These are phyloP conservation scores for Rotaria socialis DNA, from an alignment of 2,888 invertebrate genomes.

Conservation along the genomic window DNA sequence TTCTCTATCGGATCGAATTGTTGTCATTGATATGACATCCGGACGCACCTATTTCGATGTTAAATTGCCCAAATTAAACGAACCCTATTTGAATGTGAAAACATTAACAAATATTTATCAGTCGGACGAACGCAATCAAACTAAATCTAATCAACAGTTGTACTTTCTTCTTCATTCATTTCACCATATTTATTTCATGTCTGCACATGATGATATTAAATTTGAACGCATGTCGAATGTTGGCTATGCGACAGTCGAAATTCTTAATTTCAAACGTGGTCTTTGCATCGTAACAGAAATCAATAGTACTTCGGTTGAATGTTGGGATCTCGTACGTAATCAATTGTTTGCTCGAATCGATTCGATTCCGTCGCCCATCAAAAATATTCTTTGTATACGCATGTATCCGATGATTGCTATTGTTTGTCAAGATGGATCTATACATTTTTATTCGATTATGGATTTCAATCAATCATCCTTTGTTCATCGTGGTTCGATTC, in stretches of 20 bases:
- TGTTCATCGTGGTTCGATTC: neutral
- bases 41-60: neutral
- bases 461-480: neutral
- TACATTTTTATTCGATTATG: neutral
- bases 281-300: neutral
- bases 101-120: neutral
- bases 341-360: neutral
- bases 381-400: neutral
- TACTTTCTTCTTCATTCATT: neutral
- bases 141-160: neutral
- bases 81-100: neutral
- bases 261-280: neutral
- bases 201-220: neutral
- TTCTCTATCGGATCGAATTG: slow-evolving; percentile 1
- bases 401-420: neutral
- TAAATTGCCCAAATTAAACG: neutral
- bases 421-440: neutral
- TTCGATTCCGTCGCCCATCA: neutral
- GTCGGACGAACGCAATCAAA: neutral
- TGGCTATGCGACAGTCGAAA: neutral
- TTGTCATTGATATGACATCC: slow-evolving; percentile 9
- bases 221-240: neutral
- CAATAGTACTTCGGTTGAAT: neutral
- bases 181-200: neutral
- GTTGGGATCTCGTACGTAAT: neutral